phyloP scores from a whole-genome alignment of 2,113 vertebrate species.

The Toxotes jaculatrix region DNA sequence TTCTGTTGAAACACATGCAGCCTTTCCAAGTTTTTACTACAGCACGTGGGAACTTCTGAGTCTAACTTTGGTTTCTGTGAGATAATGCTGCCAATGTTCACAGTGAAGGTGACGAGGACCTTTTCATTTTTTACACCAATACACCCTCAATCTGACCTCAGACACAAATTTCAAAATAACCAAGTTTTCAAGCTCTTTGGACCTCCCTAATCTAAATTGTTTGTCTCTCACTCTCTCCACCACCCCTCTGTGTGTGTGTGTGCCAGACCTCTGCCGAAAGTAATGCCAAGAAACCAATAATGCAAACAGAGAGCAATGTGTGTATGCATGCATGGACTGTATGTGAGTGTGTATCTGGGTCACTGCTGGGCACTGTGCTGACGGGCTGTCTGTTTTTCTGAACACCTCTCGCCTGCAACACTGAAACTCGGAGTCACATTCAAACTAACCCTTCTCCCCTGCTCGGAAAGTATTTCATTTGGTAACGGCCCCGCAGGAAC shows the following conservation, averaged over 20 bases:
- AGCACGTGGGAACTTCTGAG: background rate
- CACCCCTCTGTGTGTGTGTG: background rate
- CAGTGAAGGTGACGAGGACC: background rate
- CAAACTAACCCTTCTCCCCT: constrained; percentile 17
- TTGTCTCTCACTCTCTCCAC: background rate
- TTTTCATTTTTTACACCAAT: background rate
- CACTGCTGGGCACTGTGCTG: constrained; percentile 34
- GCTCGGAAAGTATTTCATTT: constrained; percentile 25
- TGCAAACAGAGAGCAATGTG: constrained; percentile 50
- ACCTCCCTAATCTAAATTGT: constrained; percentile 47
- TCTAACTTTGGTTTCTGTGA: background rate
- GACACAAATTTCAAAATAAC: constrained; percentile 21
- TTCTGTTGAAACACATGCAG: background rate
- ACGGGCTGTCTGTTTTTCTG: constrained; percentile 9
- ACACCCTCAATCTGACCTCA: constrained; percentile 10
- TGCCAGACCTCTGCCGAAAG: constrained; percentile 20
- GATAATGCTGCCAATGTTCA: background rate
- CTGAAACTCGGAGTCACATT: constrained; percentile 22
- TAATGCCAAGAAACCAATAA: constrained; percentile 37
- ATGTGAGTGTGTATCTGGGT: constrained; percentile 64
- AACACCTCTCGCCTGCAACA: constrained; percentile 23
- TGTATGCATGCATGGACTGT: constrained; percentile 42
- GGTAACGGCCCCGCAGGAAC: constrained; percentile 12
- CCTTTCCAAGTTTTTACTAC: background rate
- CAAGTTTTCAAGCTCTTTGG: constrained; percentile 39